Evolutionary conservation across 2,113 vertebrate genomes (phyloP).

Genomic region (Amblyornis subalaris): DNA sequence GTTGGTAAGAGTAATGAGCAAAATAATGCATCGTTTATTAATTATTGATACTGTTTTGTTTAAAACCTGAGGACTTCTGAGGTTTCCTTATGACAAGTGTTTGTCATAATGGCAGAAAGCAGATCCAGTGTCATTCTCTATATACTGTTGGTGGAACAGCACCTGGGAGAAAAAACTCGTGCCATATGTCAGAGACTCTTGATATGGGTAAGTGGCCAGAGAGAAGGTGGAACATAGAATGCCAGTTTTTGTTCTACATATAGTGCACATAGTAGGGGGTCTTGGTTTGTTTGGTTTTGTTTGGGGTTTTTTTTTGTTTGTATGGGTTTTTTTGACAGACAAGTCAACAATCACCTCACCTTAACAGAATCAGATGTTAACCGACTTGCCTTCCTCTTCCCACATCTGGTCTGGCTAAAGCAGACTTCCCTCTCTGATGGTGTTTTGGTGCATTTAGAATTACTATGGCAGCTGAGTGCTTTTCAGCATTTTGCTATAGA

Average conservation of each 20-base stretch:
- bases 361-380: not conserved
- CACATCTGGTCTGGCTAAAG: not conserved
- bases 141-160: not conserved
- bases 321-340: not conserved
- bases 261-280: rapidly evolving
- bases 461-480: not conserved
- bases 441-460: not conserved
- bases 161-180: not conserved
- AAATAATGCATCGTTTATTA: not conserved
- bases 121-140: not conserved
- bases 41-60: not conserved
- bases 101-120: not conserved
- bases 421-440: not conserved
- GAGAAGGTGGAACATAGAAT: not conserved
- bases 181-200: not conserved
- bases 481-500: not conserved
- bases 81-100: not conserved
- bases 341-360: not conserved
- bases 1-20: slow-evolving; percentile 80
- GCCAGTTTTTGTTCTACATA: not conserved
- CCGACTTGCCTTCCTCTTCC: not conserved
- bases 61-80: not conserved
- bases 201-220: not conserved
- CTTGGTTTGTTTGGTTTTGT: not conserved
- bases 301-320: no score